phyloP scores from a whole-genome alignment of 2,113 vertebrate genomes.

The Poecilia latipinna region DNA sequence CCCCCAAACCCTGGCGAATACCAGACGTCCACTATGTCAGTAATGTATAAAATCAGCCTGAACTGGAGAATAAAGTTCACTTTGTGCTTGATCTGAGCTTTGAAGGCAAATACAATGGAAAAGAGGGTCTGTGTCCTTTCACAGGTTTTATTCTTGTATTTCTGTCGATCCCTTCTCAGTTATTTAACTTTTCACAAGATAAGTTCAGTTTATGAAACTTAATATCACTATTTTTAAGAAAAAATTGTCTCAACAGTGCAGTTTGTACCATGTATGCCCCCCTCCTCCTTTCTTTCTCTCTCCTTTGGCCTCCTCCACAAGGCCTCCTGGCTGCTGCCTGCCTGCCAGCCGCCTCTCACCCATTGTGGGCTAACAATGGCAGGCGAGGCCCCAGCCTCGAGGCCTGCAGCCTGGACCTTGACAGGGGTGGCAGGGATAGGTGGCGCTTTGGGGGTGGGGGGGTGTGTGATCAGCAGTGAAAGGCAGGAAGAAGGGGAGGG shows the following conservation, averaged over 20 bases:
- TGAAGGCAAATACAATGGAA: conserved; percentile 37
- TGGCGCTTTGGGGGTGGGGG: conserved; percentile 13
- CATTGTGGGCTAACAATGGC: conserved; percentile 82
- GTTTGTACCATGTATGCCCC: conserved; percentile 11
- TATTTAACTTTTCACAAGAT: neutral
- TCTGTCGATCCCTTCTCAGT: neutral
- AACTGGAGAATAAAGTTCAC: conserved; percentile 48
- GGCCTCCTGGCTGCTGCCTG: conserved; percentile 77
- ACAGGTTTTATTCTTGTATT: neutral
- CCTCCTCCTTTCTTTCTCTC: conserved; percentile 22
- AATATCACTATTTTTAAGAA: neutral
- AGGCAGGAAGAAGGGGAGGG: conserved; percentile 54
- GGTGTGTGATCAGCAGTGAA: conserved; percentile 55
- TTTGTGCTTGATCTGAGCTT: conserved; percentile 60
- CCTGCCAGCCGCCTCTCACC: conserved; percentile 72
- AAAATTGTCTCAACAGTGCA: neutral
- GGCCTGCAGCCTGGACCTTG: conserved; percentile 74
- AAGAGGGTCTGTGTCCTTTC: conserved; percentile 30
- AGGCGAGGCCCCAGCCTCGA: conserved; percentile 80
- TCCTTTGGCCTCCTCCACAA: conserved; percentile 46
- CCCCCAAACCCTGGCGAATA: no score
- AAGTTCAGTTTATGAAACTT: neutral
- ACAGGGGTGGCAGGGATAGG: conserved; percentile 36
- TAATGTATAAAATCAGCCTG: conserved; percentile 46
- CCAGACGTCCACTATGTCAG: conserved; percentile 8